Conservation (phyloP, 2,113 vertebrate genomes). For the Equus przewalskii region DNA sequence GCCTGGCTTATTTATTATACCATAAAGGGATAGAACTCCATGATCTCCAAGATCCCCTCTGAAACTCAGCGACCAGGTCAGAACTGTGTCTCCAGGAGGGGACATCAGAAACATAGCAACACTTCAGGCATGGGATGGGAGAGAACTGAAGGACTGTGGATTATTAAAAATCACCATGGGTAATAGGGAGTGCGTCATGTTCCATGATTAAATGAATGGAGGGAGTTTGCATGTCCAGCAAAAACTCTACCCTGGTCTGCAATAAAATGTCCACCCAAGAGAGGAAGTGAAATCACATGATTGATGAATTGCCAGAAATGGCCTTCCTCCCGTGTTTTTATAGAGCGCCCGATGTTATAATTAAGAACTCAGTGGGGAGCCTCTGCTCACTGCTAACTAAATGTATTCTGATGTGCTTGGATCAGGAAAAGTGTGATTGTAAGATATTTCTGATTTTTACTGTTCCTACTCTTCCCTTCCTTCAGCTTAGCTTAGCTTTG, state of each 20-base stretch:
- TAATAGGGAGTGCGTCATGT: background rate
- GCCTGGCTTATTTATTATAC: background rate
- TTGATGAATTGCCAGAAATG: constrained; percentile 62
- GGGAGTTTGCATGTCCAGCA: constrained; percentile 44
- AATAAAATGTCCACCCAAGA: constrained; percentile 65
- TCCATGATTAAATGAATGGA: background rate
- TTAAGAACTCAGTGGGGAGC: constrained; percentile 66
- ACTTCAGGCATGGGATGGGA: background rate
- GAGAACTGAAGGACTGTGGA: background rate
- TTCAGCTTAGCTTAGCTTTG: constrained; percentile 48
- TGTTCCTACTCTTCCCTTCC: background rate
- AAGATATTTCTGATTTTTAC: constrained; percentile 58
- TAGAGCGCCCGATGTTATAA: constrained; percentile 60
- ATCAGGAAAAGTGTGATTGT: constrained; percentile 44
- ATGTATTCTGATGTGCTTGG: constrained; percentile 63
- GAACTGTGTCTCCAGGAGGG: background rate
- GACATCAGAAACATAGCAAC: background rate
- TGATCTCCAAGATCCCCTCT: background rate
- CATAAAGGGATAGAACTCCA: background rate
- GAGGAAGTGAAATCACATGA: constrained; percentile 31
- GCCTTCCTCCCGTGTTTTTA: constrained; percentile 57
- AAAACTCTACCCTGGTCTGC: constrained; percentile 39
- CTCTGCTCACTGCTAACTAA: constrained; percentile 64
- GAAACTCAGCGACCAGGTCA: background rate
- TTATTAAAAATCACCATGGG: constrained; percentile 15